Conservation (phyloP, 2,888 invertebrate genomes). For the Gari tellinella region DNA sequence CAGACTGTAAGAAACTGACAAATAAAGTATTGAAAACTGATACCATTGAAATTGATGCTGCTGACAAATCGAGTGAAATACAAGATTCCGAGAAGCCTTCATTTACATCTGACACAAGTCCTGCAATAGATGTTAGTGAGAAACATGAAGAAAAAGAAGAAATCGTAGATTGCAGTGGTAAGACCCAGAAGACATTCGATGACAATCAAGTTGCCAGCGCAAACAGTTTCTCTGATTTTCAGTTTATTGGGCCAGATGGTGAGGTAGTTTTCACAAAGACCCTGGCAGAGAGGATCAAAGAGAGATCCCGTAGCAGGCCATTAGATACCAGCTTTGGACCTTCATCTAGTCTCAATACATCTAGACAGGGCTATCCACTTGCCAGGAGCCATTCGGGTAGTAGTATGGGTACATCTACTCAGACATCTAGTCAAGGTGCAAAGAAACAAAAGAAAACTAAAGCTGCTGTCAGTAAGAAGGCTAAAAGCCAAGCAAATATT, state of each 20-base stretch:
- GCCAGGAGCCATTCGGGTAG: constrained; percentile 28
- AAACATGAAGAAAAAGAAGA: too few relatives aligned
- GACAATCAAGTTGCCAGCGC: constrained; percentile 5
- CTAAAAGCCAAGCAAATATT: constrained; percentile 21
- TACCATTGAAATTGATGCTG: too few relatives aligned
- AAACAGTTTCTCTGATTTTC: constrained; percentile 38
- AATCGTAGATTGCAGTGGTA: too few relatives aligned
- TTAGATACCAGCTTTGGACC: background rate
- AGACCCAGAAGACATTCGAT: too few relatives aligned
- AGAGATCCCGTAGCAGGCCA: constrained; percentile 26
- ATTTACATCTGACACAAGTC: too few relatives aligned
- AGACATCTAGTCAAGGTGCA: background rate
- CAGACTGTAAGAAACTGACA: too few relatives aligned
- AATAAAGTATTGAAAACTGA: too few relatives aligned
- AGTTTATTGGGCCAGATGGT: constrained; percentile 18
- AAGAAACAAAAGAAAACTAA: background rate
- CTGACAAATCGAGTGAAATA: too few relatives aligned
- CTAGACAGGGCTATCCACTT: too few relatives aligned
- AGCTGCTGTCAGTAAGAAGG: background rate
- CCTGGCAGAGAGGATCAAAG: constrained; percentile 56
- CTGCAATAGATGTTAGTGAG: too few relatives aligned
- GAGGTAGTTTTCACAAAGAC: constrained; percentile 36
- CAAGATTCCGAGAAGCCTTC: too few relatives aligned
- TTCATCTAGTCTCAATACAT: too few relatives aligned
- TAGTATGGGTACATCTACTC: constrained; percentile 3